Conservation (phyloP, 1,140 invertebrate genomes). For the Philotrypesis tridentata region DNA sequence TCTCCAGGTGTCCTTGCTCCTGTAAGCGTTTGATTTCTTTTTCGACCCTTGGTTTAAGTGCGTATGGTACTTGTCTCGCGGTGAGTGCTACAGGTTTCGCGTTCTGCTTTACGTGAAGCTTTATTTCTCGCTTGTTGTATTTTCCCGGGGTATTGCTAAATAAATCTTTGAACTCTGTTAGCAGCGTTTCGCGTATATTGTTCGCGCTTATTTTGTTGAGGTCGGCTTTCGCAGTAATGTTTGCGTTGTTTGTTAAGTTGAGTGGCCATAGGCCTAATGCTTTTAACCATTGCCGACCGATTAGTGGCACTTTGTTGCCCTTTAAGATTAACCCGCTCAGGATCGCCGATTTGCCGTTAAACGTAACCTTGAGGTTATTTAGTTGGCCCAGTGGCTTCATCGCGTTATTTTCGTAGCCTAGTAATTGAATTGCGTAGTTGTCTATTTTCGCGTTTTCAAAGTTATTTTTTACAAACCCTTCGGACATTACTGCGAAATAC, state of each 20-base stretch:
- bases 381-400: too few relatives aligned
- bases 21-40: too few relatives aligned
- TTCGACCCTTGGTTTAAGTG: too few relatives aligned
- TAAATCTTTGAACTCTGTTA: neutral
- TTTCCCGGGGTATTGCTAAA: neutral
- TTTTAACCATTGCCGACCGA: neutral
- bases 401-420: too few relatives aligned
- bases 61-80: too few relatives aligned
- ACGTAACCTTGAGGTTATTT: neutral
- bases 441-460: too few relatives aligned
- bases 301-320: neutral
- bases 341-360: neutral
- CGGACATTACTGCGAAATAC: slow-evolving; percentile 19
- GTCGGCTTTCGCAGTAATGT: neutral
- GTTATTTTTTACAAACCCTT: too few relatives aligned
- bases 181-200: neutral
- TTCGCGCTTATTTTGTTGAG: neutral
- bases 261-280: neutral
- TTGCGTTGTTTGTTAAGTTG: neutral
- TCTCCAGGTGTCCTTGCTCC: too few relatives aligned
- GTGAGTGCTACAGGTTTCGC: too few relatives aligned
- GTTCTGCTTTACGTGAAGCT: neutral
- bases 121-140: neutral
- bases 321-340: neutral
- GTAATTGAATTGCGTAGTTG: too few relatives aligned